Evolutionary conservation across 2,888 invertebrate genomes (phyloP), one percentile per base, ranked within the genome.

Genomic region (Physocephala rufipes): DNA sequence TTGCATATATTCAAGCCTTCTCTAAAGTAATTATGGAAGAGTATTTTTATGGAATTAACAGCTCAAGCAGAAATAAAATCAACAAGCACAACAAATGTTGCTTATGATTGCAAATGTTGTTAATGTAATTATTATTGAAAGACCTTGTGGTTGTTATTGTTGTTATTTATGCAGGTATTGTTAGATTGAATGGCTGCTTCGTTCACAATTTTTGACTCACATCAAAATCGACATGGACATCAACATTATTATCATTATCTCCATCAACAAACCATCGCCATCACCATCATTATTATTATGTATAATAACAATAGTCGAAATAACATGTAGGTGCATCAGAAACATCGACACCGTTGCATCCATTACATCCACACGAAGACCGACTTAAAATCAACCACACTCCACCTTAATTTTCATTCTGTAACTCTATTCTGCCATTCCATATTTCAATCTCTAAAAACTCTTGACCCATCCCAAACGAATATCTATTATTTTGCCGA

Each of bases 401-500:
- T 36, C 36, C n/a, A 53, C 24, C 21, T 53, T 16, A 16, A 51
- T 51, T 4, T 19, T 51, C 51, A 51, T 51, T 16, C 3, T 36
- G 53, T 24, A 53, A 19, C 36, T 9, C 36, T 36, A 7, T 36
- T 36, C 36, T 9, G 4, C 36, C 36, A 7, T 36, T 36, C 36
- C 36, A 4, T 9, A 4, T 36, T 36, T 36, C 36, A 4, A 36
- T 9, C 36, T 36, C 4, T 9, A 36, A 19, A 51, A 5, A 19
- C 5, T 51, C n/a, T 21, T 24, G 36, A 28, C n/a, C 36, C 12
- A 36, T 5, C 19, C 61, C 19, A 30, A 36, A 21, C 9, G 61
- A 36, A 43, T 36, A 61, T n/a, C 61, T 61, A 36, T 61, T 61
- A 61, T 61, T 61, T 59, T 61, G 36, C 61, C n/a, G 43, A 61